Base-by-base conservation (phyloP, 2,797 vertebrate genomes). In the Cynopterus sphinx region DNA sequence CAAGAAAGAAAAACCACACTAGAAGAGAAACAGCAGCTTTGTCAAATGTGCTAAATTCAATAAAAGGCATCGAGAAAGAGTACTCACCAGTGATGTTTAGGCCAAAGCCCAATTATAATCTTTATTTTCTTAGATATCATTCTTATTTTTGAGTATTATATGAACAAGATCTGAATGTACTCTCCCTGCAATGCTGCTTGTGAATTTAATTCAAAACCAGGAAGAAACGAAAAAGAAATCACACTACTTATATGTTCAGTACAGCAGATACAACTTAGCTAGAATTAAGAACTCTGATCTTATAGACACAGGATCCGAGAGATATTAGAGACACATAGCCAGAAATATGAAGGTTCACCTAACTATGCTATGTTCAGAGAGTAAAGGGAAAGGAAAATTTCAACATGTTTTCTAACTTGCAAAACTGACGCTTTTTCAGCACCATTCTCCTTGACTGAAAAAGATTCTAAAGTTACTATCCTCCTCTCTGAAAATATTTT, bases 141-240 rank as follows among this genome's bases (percentile, higher is more conserved):
- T 94, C 51, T 92, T 85, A 79, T 61, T 83, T 86, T 71, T 90
- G 53, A 95, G 68, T 92, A 91, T 63, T 84, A 85, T 33, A 51
- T 83, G 46, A 91, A 51, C 26, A 96, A 86, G 46, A 88, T 74
- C 73, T 86, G 68, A 92, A 88, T 43, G 28, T 55, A 85, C 13
- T 79, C 53, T 77, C 43, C 26, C 26, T 5, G 0, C 3, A 19
- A 67, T n/a, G 67, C 21, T 63, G 16, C 53, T 82, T 16, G 26
- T 57, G 36, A 92, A 67, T 89, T 96, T 95, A 95, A 95, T 89
- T 89, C 73, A 94, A 87, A 95, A 88, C 41, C 57, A 88, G 4
- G 59, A 93, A 95, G 33, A 85, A 91, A 74, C 22, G 87, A 65
- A 92, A 91, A 93, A 94, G 46, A 43, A 95, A 94, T 70, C 36